These are phyloP conservation scores for Polyergus mexicanus DNA, from an alignment of 1,140 invertebrate species.

Conservation along the genomic window DNA sequence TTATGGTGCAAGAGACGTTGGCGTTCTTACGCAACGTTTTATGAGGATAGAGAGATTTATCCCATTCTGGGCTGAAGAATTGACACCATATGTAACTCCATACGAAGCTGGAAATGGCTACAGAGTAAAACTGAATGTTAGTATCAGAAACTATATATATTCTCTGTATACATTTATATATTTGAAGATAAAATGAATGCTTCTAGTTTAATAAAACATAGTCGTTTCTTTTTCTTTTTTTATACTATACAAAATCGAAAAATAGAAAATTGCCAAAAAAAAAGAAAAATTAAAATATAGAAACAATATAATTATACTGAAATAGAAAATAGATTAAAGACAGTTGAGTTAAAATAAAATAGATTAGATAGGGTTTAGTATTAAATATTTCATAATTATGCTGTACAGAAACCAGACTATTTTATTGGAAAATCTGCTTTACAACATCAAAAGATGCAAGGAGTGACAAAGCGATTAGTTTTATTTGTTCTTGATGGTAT, in stretches of 20 bases:
- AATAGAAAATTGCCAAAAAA: background rate
- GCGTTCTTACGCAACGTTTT: constrained; percentile 91
- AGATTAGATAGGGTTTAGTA: background rate
- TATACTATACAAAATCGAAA: background rate
- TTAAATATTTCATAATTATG: constrained; percentile 33
- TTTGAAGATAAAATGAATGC: background rate
- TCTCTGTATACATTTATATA: background rate
- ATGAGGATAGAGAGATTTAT: constrained; percentile 90
- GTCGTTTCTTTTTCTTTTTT: background rate
- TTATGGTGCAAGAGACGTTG: constrained; percentile 92
- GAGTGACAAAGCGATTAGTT: constrained; percentile 90
- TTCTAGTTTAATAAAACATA: background rate
- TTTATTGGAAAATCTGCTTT: constrained; percentile 93
- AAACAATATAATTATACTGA: background rate
- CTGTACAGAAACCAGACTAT: constrained; percentile 87
- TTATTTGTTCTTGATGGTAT: constrained; percentile 92
- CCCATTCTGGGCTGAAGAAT: constrained; percentile 90
- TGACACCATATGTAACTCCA: constrained; percentile 92
- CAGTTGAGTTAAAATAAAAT: background rate
- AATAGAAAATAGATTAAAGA: background rate
- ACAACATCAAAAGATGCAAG: constrained; percentile 89
- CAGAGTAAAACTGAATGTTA: constrained; percentile 90
- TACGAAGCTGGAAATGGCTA: constrained; percentile 92
- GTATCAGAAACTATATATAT: constrained; percentile 43
- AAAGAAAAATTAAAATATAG: constrained; percentile 8